Evolutionary conservation across 2,888 invertebrate genomes (phyloP).

Genomic region (Tipula helvola): DNA sequence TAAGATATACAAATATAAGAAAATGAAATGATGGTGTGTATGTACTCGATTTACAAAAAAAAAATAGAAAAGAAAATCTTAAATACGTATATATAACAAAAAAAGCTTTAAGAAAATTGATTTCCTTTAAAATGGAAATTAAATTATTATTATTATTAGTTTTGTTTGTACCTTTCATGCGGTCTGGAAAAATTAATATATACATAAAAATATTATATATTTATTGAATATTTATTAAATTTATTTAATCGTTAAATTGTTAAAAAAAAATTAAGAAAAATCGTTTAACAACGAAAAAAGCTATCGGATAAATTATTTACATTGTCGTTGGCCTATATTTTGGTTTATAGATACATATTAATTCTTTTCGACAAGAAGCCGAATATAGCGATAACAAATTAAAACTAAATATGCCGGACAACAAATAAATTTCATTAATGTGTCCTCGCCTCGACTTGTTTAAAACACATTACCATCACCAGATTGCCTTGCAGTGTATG

Average conservation of each 20-base stretch:
- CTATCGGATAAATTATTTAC: background rate
- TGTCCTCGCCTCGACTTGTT: no score
- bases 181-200: slow-evolving; percentile 7
- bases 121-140: background rate
- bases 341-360: background rate
- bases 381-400: no score
- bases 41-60: background rate
- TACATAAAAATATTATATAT: background rate
- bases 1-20: background rate
- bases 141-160: background rate
- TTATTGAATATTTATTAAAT: background rate
- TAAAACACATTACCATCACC: background rate
- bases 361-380: no score
- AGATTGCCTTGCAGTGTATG: background rate
- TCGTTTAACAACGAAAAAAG: background rate
- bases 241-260: background rate
- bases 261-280: background rate
- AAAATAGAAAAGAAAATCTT: background rate
- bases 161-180: slow-evolving; percentile 7
- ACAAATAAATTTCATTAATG: no score
- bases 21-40: background rate
- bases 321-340: background rate
- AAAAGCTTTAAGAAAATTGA: background rate
- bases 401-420: no score
- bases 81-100: background rate